Percentiles rank a stretch among this genome's conserved stretches.
Evolutionary conservation across 1,140 invertebrate species (phyloP).

Genomic region (Heterodera schachtii): DNA sequence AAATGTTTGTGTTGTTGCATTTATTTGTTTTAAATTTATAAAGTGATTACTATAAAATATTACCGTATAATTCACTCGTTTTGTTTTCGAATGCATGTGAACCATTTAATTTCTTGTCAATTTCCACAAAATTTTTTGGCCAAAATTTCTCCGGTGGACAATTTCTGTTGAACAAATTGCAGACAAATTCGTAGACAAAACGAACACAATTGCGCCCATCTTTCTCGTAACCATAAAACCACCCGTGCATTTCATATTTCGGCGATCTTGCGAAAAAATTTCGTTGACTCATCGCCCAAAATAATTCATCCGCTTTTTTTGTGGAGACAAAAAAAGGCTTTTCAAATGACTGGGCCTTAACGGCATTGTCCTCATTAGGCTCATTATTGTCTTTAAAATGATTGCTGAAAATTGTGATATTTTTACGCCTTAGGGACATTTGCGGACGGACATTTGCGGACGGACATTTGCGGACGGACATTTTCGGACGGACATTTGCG

Average conservation of each 20-base stretch:
- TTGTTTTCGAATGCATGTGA: neutral
- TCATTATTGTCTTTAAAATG: neutral
- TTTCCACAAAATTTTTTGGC: neutral
- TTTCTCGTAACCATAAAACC: neutral
- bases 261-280: neutral
- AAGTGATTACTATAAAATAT: neutral
- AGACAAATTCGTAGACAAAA: conserved; percentile 1
- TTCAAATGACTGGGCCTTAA: neutral
- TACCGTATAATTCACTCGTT: neutral
- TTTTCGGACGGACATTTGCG: no score
- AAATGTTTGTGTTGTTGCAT: no score
- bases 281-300: neutral
- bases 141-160: neutral
- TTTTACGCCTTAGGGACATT: no score
- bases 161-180: neutral
- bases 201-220: neutral
- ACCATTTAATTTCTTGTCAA: neutral
- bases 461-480: no score
- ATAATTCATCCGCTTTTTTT: neutral
- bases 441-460: no score
- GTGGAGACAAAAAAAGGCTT: neutral
- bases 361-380: neutral
- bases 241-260: neutral
- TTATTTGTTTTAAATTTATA: no score
- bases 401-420: neutral